These are phyloP conservation scores for Ditula angustiorana DNA, from an alignment of 2,888 invertebrate genomes.

Conservation along the genomic window DNA sequence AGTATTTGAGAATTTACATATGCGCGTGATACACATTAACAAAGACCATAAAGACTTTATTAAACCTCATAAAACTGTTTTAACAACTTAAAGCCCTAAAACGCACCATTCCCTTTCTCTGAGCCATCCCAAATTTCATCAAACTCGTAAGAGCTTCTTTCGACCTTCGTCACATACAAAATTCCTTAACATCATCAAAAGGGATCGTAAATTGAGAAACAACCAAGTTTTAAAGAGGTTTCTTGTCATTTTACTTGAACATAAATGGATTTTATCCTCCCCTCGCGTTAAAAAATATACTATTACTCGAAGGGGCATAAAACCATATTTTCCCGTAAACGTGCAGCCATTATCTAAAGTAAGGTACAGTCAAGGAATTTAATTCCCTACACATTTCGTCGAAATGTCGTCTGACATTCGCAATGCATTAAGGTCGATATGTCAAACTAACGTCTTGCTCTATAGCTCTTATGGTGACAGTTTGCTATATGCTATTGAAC, in stretches of 20 bases:
- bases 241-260: background rate
- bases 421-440: too few species aligned
- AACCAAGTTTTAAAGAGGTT: conserved; percentile 1
- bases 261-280: background rate
- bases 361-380: too few species aligned
- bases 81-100: background rate
- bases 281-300: background rate
- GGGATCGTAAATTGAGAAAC: background rate
- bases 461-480: too few species aligned
- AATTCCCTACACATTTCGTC: too few species aligned
- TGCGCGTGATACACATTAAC: background rate
- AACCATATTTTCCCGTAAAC: background rate
- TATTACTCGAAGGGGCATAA: background rate
- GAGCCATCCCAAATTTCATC: background rate
- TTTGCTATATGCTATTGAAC: too few species aligned
- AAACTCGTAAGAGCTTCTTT: background rate
- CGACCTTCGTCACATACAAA: background rate
- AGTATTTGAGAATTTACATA: too few species aligned
- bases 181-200: background rate
- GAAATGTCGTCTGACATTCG: too few species aligned
- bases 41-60: background rate
- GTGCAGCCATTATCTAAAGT: too few species aligned
- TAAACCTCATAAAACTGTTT: background rate
- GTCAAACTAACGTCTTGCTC: too few species aligned
- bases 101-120: background rate